A percentile compares a stretch with the other conserved stretches of the same genome.
phyloP scores from a whole-genome alignment of 1,140 invertebrate species.

The Lineus longissimus region DNA sequence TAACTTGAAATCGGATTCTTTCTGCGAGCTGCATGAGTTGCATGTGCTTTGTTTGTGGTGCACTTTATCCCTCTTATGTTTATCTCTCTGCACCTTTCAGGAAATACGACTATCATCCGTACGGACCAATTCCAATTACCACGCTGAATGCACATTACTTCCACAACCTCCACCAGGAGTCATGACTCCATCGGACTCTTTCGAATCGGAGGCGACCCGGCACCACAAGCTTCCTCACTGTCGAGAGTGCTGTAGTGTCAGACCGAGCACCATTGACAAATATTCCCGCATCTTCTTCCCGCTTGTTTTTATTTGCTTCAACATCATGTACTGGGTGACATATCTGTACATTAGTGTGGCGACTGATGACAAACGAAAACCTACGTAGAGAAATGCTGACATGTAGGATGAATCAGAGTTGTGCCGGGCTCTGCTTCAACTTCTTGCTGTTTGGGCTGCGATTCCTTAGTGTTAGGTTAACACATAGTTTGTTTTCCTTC shows the following conservation, averaged over 20 bases:
- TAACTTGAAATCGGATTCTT: too few relatives aligned
- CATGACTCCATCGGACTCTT: neutral
- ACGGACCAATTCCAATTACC: slow-evolving; percentile 1
- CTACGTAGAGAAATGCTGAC: too few relatives aligned
- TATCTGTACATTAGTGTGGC: slow-evolving; percentile 27
- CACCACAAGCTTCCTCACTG: neutral
- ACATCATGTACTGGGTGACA: slow-evolving; percentile 53
- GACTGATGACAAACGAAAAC: too few relatives aligned
- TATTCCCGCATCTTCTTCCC: slow-evolving; percentile 54
- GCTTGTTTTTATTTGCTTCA: slow-evolving; percentile 47
- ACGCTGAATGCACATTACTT: slow-evolving; percentile 13
- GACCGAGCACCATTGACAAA: slow-evolving; percentile 50
- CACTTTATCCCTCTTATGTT: too few relatives aligned
- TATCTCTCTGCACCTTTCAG: neutral
- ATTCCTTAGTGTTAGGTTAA: too few relatives aligned
- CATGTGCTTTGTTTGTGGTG: too few relatives aligned
- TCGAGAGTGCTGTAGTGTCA: slow-evolving; percentile 15
- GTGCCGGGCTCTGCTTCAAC: too few relatives aligned
- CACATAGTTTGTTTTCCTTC: too few relatives aligned
- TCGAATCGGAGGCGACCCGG: neutral
- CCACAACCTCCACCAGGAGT: neutral
- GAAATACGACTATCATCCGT: slow-evolving; percentile 12
- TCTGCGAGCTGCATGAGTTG: too few relatives aligned
- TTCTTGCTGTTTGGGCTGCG: too few relatives aligned
- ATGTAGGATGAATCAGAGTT: too few relatives aligned